Evolutionary conservation across 2,797 vertebrate genomes (phyloP).

Genomic region (Hydrophis major): DNA sequence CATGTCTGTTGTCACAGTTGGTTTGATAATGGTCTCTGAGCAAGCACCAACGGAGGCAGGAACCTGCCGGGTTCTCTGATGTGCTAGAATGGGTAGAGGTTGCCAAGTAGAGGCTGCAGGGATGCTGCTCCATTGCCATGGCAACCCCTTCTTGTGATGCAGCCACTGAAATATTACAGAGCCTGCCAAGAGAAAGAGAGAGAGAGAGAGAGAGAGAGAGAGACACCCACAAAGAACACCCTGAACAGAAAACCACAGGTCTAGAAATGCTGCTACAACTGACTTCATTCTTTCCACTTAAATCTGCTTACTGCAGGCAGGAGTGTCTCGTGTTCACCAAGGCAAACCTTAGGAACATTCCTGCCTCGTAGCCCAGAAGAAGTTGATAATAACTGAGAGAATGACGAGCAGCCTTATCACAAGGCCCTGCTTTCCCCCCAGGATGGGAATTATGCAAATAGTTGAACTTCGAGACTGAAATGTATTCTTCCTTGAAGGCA

Average conservation of each 20-base stretch:
- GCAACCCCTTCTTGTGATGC: not conserved
- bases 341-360: not conserved
- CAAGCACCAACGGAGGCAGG: not conserved
- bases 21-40: not conserved
- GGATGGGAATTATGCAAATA: not conserved
- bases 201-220: not conserved
- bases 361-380: not conserved
- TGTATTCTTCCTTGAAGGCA: slow-evolving; percentile 20
- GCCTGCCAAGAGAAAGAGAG: not conserved
- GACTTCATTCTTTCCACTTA: not conserved
- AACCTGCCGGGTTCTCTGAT: not conserved
- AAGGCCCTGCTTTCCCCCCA: not conserved
- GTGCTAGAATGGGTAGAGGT: not conserved
- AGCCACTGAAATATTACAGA: not conserved
- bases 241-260: not conserved
- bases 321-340: not conserved
- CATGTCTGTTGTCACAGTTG: not conserved
- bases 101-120: not conserved
- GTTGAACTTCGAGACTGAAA: slow-evolving; percentile 1
- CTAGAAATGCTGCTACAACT: not conserved
- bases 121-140: slow-evolving; percentile 26
- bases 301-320: not conserved
- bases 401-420: not conserved
- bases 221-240: not conserved
- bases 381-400: not conserved